Evolutionary conservation across 2,113 vertebrate species (phyloP).

Genomic region (Halichoerus grypus): DNA sequence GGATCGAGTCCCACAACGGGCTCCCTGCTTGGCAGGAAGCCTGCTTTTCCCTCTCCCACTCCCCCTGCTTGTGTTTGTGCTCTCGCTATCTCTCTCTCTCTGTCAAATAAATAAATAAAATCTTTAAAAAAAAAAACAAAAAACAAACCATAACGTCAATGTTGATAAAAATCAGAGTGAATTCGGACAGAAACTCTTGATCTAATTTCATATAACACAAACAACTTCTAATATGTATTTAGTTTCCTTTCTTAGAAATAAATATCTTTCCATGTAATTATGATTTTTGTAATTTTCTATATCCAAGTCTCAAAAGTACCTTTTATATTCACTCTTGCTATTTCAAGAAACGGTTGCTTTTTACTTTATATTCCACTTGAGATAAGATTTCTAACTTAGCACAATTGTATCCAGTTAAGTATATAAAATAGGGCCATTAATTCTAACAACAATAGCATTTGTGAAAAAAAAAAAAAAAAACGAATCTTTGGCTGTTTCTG

Average conservation of each 20-base stretch:
- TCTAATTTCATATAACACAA: conserved; percentile 41
- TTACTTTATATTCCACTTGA: conserved; percentile 37
- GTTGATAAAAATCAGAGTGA: conserved; percentile 4
- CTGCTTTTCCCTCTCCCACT: too few species aligned
- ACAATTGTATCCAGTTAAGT: neutral
- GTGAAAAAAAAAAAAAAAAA: neutral
- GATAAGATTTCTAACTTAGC: conserved; percentile 13
- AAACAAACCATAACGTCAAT: neutral
- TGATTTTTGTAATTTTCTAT: conserved; percentile 39
- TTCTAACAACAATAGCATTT: conserved; percentile 4
- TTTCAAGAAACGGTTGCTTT: conserved; percentile 57
- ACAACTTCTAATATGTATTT: conserved; percentile 26
- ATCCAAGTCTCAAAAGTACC: neutral
- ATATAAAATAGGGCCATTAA: conserved; percentile 36
- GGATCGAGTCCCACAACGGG: too few species aligned
- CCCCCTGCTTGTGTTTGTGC: too few species aligned
- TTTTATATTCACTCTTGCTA: neutral
- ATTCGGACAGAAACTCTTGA: neutral
- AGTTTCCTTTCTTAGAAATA: conserved; percentile 34
- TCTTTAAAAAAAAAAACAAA: too few species aligned
- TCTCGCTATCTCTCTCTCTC: too few species aligned
- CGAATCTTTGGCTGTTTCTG: neutral
- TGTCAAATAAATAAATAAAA: too few species aligned
- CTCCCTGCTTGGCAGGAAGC: too few species aligned
- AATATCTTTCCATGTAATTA: conserved; percentile 49